Evolutionary conservation across 2,797 vertebrate genomes (phyloP), one percentile per base, ranked within the genome.

Genomic region (Chaenodraco wilsoni): DNA sequence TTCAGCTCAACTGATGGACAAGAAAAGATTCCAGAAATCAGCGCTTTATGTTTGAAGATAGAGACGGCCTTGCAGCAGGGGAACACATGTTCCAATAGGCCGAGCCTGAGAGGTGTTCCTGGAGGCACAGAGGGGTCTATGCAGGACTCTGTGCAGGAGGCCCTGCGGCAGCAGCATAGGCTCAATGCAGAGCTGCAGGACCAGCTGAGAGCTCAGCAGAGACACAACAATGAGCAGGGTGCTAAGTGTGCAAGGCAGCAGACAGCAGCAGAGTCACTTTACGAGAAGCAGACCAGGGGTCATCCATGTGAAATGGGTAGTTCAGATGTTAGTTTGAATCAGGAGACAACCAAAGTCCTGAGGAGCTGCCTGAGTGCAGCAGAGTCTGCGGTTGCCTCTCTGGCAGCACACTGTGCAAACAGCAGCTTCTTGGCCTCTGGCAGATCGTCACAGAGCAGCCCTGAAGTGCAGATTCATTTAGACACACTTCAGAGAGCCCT

Each of bases 401-500:
- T 95, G 50, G 70, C 87, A 21, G 87, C 79, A 15, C 83, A 89
- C 73, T 91, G 86, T 57, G 80, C 80, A 63, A 82, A 84, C n/a
- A 59, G 41, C 14, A 54, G 69, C 63, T 61, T 76, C 5, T 43
- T n/a, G 6, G 49, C 68, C 50, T 78, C 73, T 50, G 70, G 31
- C 21, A 73, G 68, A 43, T 72, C 78, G 41, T 65, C 80, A 11
- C 65, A 55, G 48, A 82, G 60, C 2, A 76, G 45, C 56, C 15
- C 79, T 9, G 87, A 91, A 17, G 80, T 96, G 31, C 79, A 92
- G 45, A 78, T 70, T 7, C 81, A 91, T 52, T 84, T 96, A 57
- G 90, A 93, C 52, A 85, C 88, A 65, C 93, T 96, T 59, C 90
- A 92, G 55, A 83, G 37, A 21, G 90, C 84, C 4, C 75, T 94